Base-by-base conservation (phyloP, 2,888 invertebrate genomes). In the Serrognathus titanus region DNA sequence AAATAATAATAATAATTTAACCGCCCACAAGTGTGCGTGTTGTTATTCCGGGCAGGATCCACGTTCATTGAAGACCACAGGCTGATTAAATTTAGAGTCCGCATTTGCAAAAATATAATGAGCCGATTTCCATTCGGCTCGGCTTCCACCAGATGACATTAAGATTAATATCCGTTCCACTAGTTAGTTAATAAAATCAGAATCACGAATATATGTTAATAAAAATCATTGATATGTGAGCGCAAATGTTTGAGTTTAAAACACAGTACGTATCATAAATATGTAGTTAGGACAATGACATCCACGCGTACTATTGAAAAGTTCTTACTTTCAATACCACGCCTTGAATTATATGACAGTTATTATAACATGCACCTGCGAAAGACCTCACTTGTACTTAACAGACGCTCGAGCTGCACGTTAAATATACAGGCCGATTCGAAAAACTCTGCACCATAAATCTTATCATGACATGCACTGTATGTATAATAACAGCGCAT, bases 301-400 rank as follows among this genome's bases (percentile, higher is more conserved):
- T 53, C 53, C 46, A n/a, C 51, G 24, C 36, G 41, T 31, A 20
- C 16, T 43, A 49, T 41, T 43, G 54, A 43, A 54, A 48, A 38
- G 48, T 54, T 49, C 43, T 54, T 48, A 57, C 59, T 51, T 55
- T 55, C 53, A 52, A 47, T 51, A 55, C 53, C 53, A 37, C 53
- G 48, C 60, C 57, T 57, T 57, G 57, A 60, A 53, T 60, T 57
- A 60, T 57, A 48, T 52, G 57, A 58, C 55, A 58, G 49, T 60
- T 58, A 57, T 59, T 56, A 53, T 52, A 53, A 53, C 45, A 51
- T 58, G 55, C 60, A 60, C 60, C 58, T 60, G 60, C 60, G 55
- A 55, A 52, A 55, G 51, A 16, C 46, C 46, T 45, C 47, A 52
- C 24, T 31, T 31, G 24, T 31, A 31, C 24, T 31, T 31, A 31